Base-by-base conservation (phyloP, 2,888 invertebrate species). In the Urechis unicinctus region DNA sequence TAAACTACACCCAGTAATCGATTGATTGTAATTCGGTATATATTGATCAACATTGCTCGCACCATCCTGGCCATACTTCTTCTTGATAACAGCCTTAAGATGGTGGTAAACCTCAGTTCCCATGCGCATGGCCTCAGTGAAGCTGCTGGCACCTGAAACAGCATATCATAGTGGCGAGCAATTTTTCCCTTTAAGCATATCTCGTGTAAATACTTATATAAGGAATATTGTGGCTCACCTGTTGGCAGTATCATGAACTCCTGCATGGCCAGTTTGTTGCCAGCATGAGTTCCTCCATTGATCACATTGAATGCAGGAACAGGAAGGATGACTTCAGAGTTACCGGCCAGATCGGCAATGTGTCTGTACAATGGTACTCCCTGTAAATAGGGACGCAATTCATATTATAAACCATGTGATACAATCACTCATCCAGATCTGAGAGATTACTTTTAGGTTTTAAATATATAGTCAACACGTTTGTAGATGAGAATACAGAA, bases 91-190 rank as follows among this genome's bases (percentile, higher is more conserved):
- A 66, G 81, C 80, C 78, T 94, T 95, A 79, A 93, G 85, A 75
- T 96, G 85, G 74, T 95, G 91, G 79, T 97, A 98, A 2, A 91
- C 88, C 81, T 98, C 97, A 36, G 89, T 85, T 50, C 97, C 97
- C 88, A 98, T 98, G 73, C 88, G 90, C 95, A 98, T 96, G 28
- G 97, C 97, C 78, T 98, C 95, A 43, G 87, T 88, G 81, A 98
- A 98, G 62, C 86, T 86, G n/a, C 83, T 72, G 17, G 97, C 97
- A 58, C 97, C 95, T 74, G 68, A 43, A 9, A 26, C 6, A 2
- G 13, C 6, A 26, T 49, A 26, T 26, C 9, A 13, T 22, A 9
- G 9, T 9, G 36, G 9, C 36, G 17, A 36, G 9, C 36, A 36
- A 36, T 13, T 36, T 36, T 9, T 13, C 9, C 17, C 9, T 36